These are phyloP conservation scores for Hephaestus fuliginosus DNA, from an alignment of 2,797 vertebrate genomes.

Conservation along the genomic window DNA sequence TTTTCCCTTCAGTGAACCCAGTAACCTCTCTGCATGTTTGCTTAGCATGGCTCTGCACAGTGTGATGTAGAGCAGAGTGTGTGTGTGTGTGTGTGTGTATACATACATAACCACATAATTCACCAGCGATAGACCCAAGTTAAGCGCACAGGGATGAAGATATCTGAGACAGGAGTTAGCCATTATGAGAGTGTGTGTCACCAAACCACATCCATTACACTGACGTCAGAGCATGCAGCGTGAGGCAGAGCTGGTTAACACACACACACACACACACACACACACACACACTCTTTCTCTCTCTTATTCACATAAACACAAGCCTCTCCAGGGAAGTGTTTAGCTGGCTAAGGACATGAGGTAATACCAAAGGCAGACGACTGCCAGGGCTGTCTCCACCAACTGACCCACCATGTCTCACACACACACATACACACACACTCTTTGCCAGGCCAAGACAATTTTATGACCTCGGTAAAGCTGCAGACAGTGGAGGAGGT, in stretches of 20 bases:
- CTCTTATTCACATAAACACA: constrained; percentile 48
- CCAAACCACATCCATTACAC: constrained; percentile 67
- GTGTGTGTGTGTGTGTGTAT: not conserved
- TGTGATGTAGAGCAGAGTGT: not conserved
- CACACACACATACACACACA: constrained; percentile 28
- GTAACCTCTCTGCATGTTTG: constrained; percentile 39
- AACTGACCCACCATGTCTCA: constrained; percentile 44
- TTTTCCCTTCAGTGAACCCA: constrained; percentile 32
- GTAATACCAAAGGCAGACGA: constrained; percentile 66
- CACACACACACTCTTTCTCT: constrained; percentile 17
- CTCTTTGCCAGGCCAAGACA: constrained; percentile 29
- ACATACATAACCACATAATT: constrained; percentile 21
- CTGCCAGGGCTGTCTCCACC: constrained; percentile 58
- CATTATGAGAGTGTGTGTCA: constrained; percentile 42
- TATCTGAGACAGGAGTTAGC: constrained; percentile 32
- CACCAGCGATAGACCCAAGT: constrained; percentile 7
- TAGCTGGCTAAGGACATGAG: constrained; percentile 60
- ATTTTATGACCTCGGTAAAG: constrained; percentile 65
- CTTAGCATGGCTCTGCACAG: constrained; percentile 13
- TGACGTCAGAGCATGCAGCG: constrained; percentile 59
- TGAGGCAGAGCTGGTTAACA: constrained; percentile 32
- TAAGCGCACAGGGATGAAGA: constrained; percentile 17
- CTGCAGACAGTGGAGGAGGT: constrained; percentile 61
- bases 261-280: constrained; percentile 8
- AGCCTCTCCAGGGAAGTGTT: constrained; percentile 50